Percentiles rank a stretch among this genome's conserved stretches.
These are phyloP conservation scores for Guaruba guarouba DNA, from an alignment of 2,113 vertebrate genomes.

Conservation along the genomic window DNA sequence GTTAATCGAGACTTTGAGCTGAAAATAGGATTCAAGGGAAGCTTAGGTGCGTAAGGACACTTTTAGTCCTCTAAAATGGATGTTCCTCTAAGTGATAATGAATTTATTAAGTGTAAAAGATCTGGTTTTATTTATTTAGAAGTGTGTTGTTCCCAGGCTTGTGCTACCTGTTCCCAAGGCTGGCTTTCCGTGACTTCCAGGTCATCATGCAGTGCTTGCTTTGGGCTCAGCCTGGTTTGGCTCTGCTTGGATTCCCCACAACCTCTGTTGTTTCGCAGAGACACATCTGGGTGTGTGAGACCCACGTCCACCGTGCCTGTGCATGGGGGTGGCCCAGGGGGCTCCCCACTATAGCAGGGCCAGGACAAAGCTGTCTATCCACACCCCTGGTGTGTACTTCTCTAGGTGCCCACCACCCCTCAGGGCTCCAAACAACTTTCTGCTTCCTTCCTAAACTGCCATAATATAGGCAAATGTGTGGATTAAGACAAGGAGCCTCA, in stretches of 20 bases:
- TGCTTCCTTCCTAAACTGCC: background rate
- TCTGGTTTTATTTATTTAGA: background rate
- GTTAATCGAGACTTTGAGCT: background rate
- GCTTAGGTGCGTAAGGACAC: background rate
- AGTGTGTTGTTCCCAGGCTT: background rate
- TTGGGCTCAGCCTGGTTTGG: background rate
- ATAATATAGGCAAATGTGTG: background rate
- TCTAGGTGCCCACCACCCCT: background rate
- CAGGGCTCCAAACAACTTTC: background rate
- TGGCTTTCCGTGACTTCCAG: background rate
- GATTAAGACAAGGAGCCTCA: background rate
- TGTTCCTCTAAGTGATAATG: background rate
- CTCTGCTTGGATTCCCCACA: background rate
- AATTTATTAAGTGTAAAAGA: background rate
- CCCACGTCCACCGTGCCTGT: accelerated
- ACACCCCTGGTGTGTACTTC: background rate
- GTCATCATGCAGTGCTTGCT: background rate
- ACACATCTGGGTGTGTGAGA: background rate
- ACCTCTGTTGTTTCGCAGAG: background rate
- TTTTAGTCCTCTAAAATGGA: background rate
- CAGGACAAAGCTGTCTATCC: background rate
- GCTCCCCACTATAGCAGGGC: background rate
- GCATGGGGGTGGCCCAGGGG: background rate
- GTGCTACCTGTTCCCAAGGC: background rate
- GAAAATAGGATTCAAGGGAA: background rate